A percentile compares a stretch with the other conserved stretches of the same genome.
These are phyloP conservation scores for Macroramphosus scolopax DNA, from an alignment of 2,797 vertebrate genomes.

Conservation along the genomic window DNA sequence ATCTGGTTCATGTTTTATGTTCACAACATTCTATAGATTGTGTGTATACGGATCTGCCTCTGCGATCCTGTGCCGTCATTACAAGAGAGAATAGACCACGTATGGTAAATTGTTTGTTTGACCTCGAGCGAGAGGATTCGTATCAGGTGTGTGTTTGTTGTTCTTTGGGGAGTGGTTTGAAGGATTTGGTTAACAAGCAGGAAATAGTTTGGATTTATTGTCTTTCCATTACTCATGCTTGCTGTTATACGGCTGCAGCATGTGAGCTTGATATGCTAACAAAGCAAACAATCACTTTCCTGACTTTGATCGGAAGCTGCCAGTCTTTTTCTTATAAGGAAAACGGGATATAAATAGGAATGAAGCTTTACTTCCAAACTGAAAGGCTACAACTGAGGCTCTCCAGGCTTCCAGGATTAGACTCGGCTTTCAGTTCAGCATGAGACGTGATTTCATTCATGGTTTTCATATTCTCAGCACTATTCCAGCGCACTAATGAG, in stretches of 20 bases:
- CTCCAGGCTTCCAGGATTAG: too few species aligned
- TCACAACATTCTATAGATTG: constrained; percentile 6
- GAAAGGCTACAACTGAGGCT: too few species aligned
- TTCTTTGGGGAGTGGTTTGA: constrained; percentile 20
- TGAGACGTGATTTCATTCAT: constrained; percentile 12
- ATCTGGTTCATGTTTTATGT: too few species aligned
- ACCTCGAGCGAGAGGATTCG: constrained; percentile 30
- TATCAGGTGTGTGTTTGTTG: constrained; percentile 32
- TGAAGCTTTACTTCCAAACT: too few species aligned
- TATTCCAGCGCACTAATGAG: not conserved
- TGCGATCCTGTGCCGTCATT: constrained; percentile 7
- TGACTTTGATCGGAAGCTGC: constrained; percentile 21
- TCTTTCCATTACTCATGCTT: constrained; percentile 5
- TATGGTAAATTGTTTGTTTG: constrained; percentile 36
- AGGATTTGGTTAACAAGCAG: constrained; percentile 23
- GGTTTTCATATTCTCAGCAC: constrained; percentile 5
- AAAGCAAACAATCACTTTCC: constrained; percentile 14
- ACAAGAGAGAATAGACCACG: constrained; percentile 18
- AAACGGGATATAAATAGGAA: too few species aligned
- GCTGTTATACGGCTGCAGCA: constrained; percentile 6
- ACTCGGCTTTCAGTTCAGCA: too few species aligned
- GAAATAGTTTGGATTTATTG: constrained; percentile 26
- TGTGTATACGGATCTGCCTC: constrained; percentile 1
- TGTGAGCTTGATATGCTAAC: constrained; percentile 17
- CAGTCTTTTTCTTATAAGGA: too few species aligned